Evolutionary conservation across 2,888 invertebrate species (phyloP), one percentile per base, ranked within the genome.

Genomic region (Papilio elwesi): DNA sequence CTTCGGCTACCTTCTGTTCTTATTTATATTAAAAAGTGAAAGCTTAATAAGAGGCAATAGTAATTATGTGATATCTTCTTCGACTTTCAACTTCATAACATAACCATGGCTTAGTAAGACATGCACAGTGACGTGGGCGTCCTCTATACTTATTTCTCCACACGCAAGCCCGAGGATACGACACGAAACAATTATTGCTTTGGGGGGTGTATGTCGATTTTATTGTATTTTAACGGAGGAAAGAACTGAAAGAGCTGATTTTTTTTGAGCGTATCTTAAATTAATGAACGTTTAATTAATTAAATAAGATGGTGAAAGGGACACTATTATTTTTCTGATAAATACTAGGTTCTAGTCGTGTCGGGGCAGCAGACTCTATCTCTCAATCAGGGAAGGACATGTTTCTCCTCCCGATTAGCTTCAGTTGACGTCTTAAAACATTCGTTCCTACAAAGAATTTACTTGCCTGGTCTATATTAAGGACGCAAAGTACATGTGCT

Each of bases 141-240:
- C 49, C 36, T 49, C 57, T 57, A 26, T 72, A 70, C 59, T 74
- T 74, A 74, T 55, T 52, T 57, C 26, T 38, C 3, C 52, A 49
- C 76, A 76, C 76, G 76, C 75, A 66, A 75, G 71, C 75, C 75
- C 62, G 70, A 64, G 73, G 74, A 70, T 71, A 73, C 43, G 70
- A 67, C 74, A 59, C 73, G 8, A 15, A 51, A 38, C 65, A 65
- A 65, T 65, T 65, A 26, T 36, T 49, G 9, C 49, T 65, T 49
- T n/a, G n/a, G 13, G n/a, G 13, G n/a, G 15, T 47, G 38, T 43
- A 64, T 16, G 47, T n/a, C 16, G n/a, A n/a, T n/a, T 59, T n/a
- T 38, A 59, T n/a, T 15, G 59, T 15, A 15, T 59, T 59, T 59
- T 59, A 59, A 38, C 9, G 59, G 43, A 15, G 15, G 38, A 43